These are phyloP conservation scores for Forbesichthys papilliferus DNA, from an alignment of 2,113 vertebrate genomes.

Conservation along the genomic window DNA sequence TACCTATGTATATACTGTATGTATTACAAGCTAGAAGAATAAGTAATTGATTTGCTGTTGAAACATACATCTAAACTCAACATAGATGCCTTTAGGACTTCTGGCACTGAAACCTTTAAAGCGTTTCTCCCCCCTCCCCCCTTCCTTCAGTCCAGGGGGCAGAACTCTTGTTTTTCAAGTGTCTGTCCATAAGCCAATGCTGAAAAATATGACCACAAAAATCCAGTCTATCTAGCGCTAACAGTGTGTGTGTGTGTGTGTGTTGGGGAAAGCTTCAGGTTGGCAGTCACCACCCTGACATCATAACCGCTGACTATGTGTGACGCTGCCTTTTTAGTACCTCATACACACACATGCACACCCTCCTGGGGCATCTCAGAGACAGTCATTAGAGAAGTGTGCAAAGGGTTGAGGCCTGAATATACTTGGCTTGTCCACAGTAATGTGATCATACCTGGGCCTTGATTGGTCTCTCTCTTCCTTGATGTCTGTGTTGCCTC, in stretches of 20 bases:
- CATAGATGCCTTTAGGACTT: too few relatives aligned
- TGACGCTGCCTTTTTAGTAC: slow-evolving; percentile 40
- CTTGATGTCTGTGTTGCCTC: too few relatives aligned
- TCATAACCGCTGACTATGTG: slow-evolving; percentile 61
- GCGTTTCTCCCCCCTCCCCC: slow-evolving; percentile 14
- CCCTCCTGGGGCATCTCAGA: slow-evolving; percentile 2
- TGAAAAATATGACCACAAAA: background rate
- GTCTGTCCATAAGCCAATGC: slow-evolving; percentile 9
- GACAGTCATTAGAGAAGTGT: slow-evolving; percentile 37
- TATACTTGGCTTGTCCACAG: too few relatives aligned
- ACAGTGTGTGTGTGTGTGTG: slow-evolving; percentile 7
- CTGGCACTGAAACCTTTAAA: background rate
- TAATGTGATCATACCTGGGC: too few relatives aligned
- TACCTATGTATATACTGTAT: background rate
- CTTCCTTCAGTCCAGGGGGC: slow-evolving; percentile 15
- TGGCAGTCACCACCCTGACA: slow-evolving; percentile 51
- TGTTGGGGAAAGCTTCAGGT: slow-evolving; percentile 15
- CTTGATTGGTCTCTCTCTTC: too few relatives aligned
- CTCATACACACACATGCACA: slow-evolving; percentile 1
- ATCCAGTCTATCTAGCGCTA: background rate
- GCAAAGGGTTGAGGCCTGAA: slow-evolving; percentile 12
- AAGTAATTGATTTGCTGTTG: slow-evolving; percentile 28
- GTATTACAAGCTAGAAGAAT: slow-evolving; percentile 22
- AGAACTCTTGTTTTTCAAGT: slow-evolving; percentile 34
- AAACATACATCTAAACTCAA: slow-evolving; percentile 2